A percentile compares a stretch with the other conserved stretches of the same genome.
Evolutionary conservation across 2,797 vertebrate species (phyloP).

Genomic region (Molossus molossus): DNA sequence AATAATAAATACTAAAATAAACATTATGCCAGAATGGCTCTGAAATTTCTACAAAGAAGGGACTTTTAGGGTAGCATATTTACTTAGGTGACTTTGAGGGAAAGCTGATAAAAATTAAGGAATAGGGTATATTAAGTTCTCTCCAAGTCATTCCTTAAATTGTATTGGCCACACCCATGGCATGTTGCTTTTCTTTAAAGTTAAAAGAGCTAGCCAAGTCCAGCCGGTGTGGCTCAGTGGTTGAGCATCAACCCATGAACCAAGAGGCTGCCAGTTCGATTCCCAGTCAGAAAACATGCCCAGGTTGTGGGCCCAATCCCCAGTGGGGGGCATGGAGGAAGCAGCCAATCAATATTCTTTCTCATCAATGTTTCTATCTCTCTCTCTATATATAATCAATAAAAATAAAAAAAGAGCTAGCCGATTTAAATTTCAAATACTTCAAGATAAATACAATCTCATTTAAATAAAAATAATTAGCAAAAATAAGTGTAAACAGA

Average conservation of each 20-base stretch:
- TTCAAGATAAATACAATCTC: constrained; percentile 54
- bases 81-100: constrained; percentile 19
- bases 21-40: constrained; percentile 34
- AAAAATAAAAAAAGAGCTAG: background rate
- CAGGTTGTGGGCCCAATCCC: no score
- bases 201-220: background rate
- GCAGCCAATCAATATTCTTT: no score
- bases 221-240: no score
- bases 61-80: constrained; percentile 47
- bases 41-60: constrained; percentile 55
- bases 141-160: constrained; percentile 49
- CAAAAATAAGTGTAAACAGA: constrained; percentile 66
- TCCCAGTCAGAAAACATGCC: no score
- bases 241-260: no score
- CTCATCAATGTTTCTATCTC: no score
- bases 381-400: no score
- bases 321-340: no score
- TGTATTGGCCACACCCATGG: background rate
- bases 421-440: constrained; percentile 66
- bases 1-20: constrained; percentile 51
- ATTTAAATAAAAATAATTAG: constrained; percentile 68
- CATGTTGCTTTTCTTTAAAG: constrained; percentile 60
- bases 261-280: no score
- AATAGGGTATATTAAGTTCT: background rate
- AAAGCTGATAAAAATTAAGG: constrained; percentile 24